Base-by-base conservation (phyloP, 2,888 invertebrate species). In the Podotricha telesiphe region DNA sequence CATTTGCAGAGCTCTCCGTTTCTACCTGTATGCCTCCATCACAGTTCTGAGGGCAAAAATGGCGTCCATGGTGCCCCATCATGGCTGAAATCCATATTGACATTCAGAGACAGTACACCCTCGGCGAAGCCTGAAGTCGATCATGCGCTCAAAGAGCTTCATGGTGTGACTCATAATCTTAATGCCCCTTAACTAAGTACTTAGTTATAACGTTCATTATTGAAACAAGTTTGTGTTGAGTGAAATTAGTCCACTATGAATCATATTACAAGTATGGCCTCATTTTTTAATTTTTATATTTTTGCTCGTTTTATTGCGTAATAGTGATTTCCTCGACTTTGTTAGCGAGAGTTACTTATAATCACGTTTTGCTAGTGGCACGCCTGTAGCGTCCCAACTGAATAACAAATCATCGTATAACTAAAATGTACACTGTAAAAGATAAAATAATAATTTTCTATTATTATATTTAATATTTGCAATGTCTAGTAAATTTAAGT, bases 331-430 rank as follows among this genome's bases (percentile, higher is more conserved):
- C 47, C 34, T 7, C 28, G 34, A 15, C 28, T 48, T 62, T 48
- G 34, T 34, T 47, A 22, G 47, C 61, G 61, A 48, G 61, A n/a
- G 58, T 59, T 59, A 42, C 58, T 45, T 45, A 42, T 59, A 59
- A 59, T 42, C 42, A 59, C 58, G 58, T 59, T 59, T 59, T 59
- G 22, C 42, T 59, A 45, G 28, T 48, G 47, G 61, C 61, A 62
- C 61, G 61, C 61, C 47, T 17, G 45, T 28, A 42, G 22, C 19
- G 45, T 47, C 34, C 34, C 34, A 47, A 28, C 47, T 61, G 61
- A 61, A 61, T 61, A 47, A 47, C 47, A 47, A 61, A 61, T 61
- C 42, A 28, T 45, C n/a, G 10, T 28, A 28, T 13, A 47, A 47
- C 45, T 45, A 48, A 22, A 10, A 58, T 34, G 4, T 51, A 28